Base-by-base conservation (phyloP, 2,113 vertebrate species). In the Pelecanoides urinatrix region DNA sequence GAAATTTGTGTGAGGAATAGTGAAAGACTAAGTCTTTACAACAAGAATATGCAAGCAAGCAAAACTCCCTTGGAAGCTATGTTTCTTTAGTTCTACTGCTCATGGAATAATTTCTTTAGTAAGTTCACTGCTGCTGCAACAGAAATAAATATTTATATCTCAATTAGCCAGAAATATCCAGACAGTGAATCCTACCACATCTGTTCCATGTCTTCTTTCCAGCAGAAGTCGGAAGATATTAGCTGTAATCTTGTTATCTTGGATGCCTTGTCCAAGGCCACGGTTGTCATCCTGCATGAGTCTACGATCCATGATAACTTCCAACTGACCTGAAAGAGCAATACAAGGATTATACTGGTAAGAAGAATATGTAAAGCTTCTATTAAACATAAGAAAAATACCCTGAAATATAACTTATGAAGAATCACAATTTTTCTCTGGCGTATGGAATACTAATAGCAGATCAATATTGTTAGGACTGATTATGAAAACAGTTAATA, bases 201-300 rank as follows among this genome's bases (percentile, higher is more conserved):
- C 97, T 86, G 89, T 66, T 90, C 90, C 95, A 77, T 86, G 97
- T 94, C 98, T 98, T 95, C 89, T 98, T 96, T 99, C 99, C 87
- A 99, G 94, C 25, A 99, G 97, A 91, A 99, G 95, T 94, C 98
- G 97, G 97, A 99, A 99, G 27, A 98, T 86, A 93, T 98, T 99
- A 30, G 98, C 98, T 52, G 99, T 99, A 75, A 99, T 98, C 96
- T 99, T 99, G 96, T 99, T 99, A 96, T 99, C 99, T n/a, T 98
- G 98, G 71, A 99, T 97, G 58, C 99, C 99, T 98, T 99, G 99
- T 56, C 99, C 99, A 49, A 99, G 98, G 36, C 99, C 99, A 40
- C 99, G 99, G 96, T 99, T 99, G 94, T 99, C 99, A 66, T 99
- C 99, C 96, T 99, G 99, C 98, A 99, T 99, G 90, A 99, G 98